Percentiles rank a stretch among this genome's conserved stretches.
These are phyloP conservation scores for Aptenodytes forsteri DNA, from an alignment of 2,113 vertebrate genomes.

Conservation along the genomic window DNA sequence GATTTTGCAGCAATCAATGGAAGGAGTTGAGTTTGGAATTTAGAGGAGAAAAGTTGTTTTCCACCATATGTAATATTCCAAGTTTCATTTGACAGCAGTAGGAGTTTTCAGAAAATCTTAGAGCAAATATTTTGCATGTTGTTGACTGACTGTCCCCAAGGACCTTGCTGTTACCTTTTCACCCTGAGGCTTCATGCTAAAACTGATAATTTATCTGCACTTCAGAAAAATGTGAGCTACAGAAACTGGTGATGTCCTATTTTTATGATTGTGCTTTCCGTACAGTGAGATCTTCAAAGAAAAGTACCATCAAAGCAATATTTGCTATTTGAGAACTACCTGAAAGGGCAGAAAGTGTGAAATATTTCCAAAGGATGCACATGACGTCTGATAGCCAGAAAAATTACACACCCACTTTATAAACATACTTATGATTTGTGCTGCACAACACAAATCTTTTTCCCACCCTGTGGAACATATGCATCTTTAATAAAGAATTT, in stretches of 20 bases:
- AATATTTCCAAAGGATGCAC: neutral
- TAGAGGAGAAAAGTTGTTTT: neutral
- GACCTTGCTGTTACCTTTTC: neutral
- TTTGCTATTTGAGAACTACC: neutral
- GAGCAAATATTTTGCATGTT: neutral
- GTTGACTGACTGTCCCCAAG: neutral
- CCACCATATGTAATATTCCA: neutral
- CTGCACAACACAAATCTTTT: neutral
- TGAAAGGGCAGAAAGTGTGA: neutral
- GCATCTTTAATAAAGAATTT: neutral
- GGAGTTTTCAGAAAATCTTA: neutral
- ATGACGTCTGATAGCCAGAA: neutral
- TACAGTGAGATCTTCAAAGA: neutral
- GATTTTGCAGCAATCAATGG: neutral
- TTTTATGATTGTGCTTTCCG: neutral
- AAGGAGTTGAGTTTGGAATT: neutral
- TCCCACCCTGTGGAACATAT: neutral
- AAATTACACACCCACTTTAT: neutral
- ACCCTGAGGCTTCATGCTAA: neutral
- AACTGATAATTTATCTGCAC: neutral
- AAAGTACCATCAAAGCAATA: neutral
- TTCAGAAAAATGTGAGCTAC: neutral
- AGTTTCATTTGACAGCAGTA: neutral
- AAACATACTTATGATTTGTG: neutral
- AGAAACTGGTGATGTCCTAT: neutral